Evolutionary conservation across 53 echinoderm and acorn worm genomes (phyloP).

Genomic region (Stichopus horrens): DNA sequence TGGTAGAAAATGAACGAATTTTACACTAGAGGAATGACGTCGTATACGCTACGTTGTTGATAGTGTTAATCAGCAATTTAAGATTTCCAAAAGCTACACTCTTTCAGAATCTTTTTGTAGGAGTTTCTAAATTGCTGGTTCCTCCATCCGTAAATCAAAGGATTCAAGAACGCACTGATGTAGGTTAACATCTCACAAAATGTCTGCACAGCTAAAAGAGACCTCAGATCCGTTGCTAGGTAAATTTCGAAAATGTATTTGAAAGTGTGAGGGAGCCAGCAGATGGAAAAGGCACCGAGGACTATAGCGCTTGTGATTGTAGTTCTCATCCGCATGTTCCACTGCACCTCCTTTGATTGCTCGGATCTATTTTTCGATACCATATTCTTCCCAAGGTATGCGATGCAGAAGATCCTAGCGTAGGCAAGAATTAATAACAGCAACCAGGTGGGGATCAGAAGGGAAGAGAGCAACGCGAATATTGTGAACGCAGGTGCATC

Average conservation of each 20-base stretch:
- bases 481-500: not conserved
- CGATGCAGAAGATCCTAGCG: conserved; percentile 9
- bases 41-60: too few relatives aligned
- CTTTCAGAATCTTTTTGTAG: too few relatives aligned
- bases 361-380: not conserved
- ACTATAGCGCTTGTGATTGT: not conserved
- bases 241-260: not conserved
- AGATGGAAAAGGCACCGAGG: not conserved
- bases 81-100: too few relatives aligned
- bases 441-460: not conserved
- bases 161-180: too few relatives aligned
- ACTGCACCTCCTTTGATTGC: not conserved
- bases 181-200: not conserved
- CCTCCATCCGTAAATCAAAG: too few relatives aligned
- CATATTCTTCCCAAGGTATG: not conserved
- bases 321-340: conserved; percentile 6
- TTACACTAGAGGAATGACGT: too few relatives aligned
- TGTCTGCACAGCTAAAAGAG: not conserved
- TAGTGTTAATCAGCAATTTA: too few relatives aligned
- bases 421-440: not conserved
- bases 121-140: too few relatives aligned
- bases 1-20: too few relatives aligned
- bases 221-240: not conserved
- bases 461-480: not conserved
- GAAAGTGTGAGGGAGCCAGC: not conserved